phyloP scores from a whole-genome alignment of 2,797 vertebrate genomes.

The Helostoma temminkii region DNA sequence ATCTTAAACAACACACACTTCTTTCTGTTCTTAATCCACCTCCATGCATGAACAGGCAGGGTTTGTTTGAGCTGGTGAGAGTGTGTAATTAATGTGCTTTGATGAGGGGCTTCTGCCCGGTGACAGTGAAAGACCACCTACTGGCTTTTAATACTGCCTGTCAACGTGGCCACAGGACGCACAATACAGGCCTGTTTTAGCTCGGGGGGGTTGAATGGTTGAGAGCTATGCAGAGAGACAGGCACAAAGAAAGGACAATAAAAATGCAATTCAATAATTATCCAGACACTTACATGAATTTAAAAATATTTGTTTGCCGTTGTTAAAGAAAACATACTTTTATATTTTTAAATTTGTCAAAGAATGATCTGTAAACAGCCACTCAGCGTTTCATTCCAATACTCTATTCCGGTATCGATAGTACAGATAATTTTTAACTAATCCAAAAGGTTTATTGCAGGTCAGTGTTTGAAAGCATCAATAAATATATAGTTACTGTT shows the following conservation, averaged over 20 bases:
- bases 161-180: constrained; percentile 79
- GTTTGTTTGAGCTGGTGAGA: constrained; percentile 68
- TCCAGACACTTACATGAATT: neutral
- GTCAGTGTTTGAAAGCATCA: too few relatives aligned
- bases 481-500: neutral
- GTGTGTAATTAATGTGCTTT: constrained; percentile 82
- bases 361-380: neutral
- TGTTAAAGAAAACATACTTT: neutral
- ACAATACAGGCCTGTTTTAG: constrained; percentile 56
- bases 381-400: neutral
- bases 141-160: constrained; percentile 85
- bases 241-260: neutral
- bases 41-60: constrained; percentile 37
- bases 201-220: constrained; percentile 49
- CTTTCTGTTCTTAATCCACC: constrained; percentile 35
- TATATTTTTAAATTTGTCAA: neutral
- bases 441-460: neutral
- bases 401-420: neutral
- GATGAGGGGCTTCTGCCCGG: constrained; percentile 80
- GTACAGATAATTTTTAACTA: neutral
- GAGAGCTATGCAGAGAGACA: constrained; percentile 41
- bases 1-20: constrained; percentile 13
- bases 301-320: neutral
- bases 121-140: constrained; percentile 82
- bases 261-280: constrained; percentile 1